Evolutionary conservation across 1,140 invertebrate genomes (phyloP), one percentile per base, ranked within the genome.

Genomic region (Hyles vespertilio): DNA sequence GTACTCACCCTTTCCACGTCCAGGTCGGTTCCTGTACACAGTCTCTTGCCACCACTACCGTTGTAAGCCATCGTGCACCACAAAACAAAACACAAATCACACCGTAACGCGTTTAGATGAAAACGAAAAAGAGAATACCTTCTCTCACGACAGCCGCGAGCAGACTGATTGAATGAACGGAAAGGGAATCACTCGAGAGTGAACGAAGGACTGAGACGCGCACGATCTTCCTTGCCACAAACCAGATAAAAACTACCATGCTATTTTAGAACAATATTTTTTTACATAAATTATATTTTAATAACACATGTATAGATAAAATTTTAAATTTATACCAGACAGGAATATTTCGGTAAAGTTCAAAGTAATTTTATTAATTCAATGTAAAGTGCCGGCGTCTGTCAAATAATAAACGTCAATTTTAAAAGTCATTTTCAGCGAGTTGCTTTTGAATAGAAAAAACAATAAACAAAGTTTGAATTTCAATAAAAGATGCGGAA

Each of bases 11-110:
- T 81, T 81, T 89, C 87, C 34, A 89, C 86, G 65, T 89, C 86
- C 55, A 88, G 69, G 63, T 89, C 88, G 52, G 79, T 85, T 51
- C 85, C 84, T 58, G 85, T 80, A 72, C 88, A 89, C 70, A 89
- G 80, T 88, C 86, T 88, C 71, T 89, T 89, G 75, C 83, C 84
- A 86, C 85, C 76, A 88, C 83, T 87, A 73, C 87, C 87, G 85
- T 89, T 89, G 81, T 88, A 89, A 86, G 87, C 86, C 87, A 89
- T 89, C 74, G 74, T 89, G 79, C 70, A 88, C 77, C 77, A 87
- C 80, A 81, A 85, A 83, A 87, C 80, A 84, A 81, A 88, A 85
- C 81, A 86, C 82, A 85, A 86, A 87, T 81, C 84, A 87, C 87
- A 86, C 80, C 78, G 77, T 78, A 84, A 87, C 84, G 79, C 80